phyloP scores from a whole-genome alignment of 2,888 invertebrate species.

The Chrysomela aeneicollis region DNA sequence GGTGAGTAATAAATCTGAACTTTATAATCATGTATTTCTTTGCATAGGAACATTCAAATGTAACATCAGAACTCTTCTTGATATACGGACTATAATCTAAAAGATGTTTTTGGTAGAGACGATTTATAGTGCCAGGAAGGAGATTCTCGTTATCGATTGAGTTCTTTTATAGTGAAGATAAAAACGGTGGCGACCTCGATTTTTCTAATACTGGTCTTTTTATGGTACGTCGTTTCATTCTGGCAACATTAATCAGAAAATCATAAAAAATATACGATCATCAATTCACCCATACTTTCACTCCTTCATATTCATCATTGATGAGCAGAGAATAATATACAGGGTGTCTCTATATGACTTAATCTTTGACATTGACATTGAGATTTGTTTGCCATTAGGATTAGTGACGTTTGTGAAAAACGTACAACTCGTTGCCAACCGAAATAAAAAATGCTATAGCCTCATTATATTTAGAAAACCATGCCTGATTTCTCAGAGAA shows the following conservation, averaged over 20 bases:
- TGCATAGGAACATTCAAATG: slow-evolving; percentile 31
- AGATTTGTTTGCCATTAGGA: no score
- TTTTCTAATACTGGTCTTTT: not conserved
- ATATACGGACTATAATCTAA: slow-evolving; percentile 32
- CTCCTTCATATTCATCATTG: not conserved
- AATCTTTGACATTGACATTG: no score
- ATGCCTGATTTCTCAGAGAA: no score
- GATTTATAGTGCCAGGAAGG: slow-evolving; percentile 18
- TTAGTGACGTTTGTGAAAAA: no score
- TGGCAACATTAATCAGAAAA: not conserved
- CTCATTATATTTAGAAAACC: no score
- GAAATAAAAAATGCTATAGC: no score
- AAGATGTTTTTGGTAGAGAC: slow-evolving; percentile 13
- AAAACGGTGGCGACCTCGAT: not conserved
- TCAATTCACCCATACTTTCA: not conserved
- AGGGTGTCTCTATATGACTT: no score
- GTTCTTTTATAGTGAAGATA: slow-evolving; percentile 5
- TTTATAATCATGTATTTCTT: slow-evolving; percentile 34
- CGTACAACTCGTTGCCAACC: no score
- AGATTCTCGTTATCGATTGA: slow-evolving; percentile 13
- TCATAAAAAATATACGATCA: not conserved
- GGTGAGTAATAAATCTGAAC: slow-evolving; percentile 34
- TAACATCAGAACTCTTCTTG: slow-evolving; percentile 25
- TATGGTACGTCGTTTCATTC: not conserved
- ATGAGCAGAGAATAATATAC: not conserved